These are phyloP conservation scores for Ephialtes manifestator DNA, from an alignment of 2,888 invertebrate genomes.

Conservation along the genomic window DNA sequence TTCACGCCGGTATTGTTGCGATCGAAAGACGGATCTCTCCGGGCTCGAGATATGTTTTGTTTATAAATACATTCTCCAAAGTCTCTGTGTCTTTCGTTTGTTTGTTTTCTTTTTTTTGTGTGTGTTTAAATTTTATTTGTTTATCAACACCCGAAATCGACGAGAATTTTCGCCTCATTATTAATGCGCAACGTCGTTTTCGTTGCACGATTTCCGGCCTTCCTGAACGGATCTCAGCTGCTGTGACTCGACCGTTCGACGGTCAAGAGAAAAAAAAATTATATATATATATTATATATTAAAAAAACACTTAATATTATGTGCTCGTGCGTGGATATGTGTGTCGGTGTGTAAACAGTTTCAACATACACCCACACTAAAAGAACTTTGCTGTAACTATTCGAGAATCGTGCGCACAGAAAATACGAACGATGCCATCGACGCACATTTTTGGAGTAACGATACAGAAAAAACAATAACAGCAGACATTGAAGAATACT, in stretches of 20 bases:
- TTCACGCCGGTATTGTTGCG: background rate
- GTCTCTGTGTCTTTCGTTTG: conserved; percentile 29
- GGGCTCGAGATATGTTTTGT: conserved; percentile 23
- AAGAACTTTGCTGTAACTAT: background rate
- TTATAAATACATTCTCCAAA: conserved; percentile 9
- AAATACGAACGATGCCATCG: conserved; percentile 31
- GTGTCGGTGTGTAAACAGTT: conserved; percentile 7
- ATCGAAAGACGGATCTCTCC: conserved; percentile 7
- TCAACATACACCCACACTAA: background rate
- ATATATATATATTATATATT: background rate
- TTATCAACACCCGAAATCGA: conserved; percentile 39
- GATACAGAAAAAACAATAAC: conserved; percentile 1
- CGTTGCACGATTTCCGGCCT: conserved; percentile 52
- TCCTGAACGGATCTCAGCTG: conserved; percentile 17
- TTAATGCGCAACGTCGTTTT: conserved; percentile 43
- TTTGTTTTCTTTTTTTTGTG: background rate
- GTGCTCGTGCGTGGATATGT: conserved; percentile 17
- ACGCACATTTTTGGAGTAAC: conserved; percentile 14
- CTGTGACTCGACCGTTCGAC: conserved; percentile 11
- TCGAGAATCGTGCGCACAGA: conserved; percentile 14
- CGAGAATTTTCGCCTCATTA: conserved; percentile 23
- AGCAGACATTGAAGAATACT: conserved; percentile 18
- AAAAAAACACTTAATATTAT: conserved; percentile 32
- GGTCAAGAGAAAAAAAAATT: background rate
- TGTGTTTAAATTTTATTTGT: conserved; percentile 15